Base-by-base conservation (phyloP, 2,888 invertebrate species). In the Stenotaenia linearis region DNA sequence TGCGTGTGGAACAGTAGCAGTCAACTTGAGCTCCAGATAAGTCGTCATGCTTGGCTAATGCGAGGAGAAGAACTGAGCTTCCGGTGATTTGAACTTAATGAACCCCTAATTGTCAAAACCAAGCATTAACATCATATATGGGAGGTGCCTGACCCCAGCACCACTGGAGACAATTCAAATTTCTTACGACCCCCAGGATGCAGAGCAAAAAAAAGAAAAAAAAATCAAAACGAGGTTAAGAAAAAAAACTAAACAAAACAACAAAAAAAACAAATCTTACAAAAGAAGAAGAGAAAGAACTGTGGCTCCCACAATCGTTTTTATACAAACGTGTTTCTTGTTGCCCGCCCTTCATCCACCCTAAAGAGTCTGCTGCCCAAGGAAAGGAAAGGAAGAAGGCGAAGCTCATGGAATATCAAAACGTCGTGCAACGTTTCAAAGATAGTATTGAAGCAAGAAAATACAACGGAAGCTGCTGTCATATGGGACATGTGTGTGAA, bases 71-170 rank as follows among this genome's bases (percentile, higher is more conserved):
- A 69, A 25, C 25, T 25, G 25, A 69, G 25, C 69, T 69, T 69
- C 69, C 69, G 69, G 69, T 69, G 69, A 69, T 69, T 69, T 69
- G 69, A 69, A 69, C 69, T 69, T 69, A 69, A 69, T 69, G 69
- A 25, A 69, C 69, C 69, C 69, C 69, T 69, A 69, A 69, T 69
- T 69, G 69, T 28, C 69, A 69, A 69, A 69, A 69, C 69, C 69
- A 69, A 69, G 69, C 69, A 69, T 69, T 69, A 69, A 69, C 69
- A 69, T 69, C 69, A 28, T 69, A 69, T 28, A 69, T 69, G 28
- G 69, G 69, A 69, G 69, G 69, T 69, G 69, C 25, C 69, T 69
- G 61, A 69, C 69, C 69, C 69, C 69, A n/a, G 3, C 45, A 45
- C 69, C 28, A 18, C 50, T 25, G 69, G 69, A 69, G 69, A 69